Evolutionary conservation across 2,888 invertebrate genomes (phyloP).

Genomic region (Abrostola tripartita): DNA sequence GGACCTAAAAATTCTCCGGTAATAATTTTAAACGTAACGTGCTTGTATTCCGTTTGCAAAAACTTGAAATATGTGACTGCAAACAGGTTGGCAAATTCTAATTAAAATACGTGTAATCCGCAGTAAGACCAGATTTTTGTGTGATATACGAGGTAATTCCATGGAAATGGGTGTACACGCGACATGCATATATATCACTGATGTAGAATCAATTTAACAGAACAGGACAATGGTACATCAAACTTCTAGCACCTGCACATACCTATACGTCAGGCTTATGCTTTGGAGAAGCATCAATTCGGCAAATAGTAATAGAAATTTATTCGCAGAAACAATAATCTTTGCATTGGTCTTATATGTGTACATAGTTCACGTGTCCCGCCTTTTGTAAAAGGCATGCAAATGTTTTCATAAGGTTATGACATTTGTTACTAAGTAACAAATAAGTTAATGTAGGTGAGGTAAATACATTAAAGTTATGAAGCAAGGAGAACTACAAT

Average conservation of each 20-base stretch:
- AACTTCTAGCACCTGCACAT: slow-evolving; percentile 1
- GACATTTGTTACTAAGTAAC: too few species aligned
- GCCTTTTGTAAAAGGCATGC: too few species aligned
- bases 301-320: too few species aligned
- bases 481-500: too few species aligned
- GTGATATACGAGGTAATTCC: slow-evolving; percentile 29
- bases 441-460: too few species aligned
- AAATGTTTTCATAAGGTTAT: too few species aligned
- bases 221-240: slow-evolving; percentile 17
- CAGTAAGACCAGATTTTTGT: slow-evolving; percentile 25
- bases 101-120: slow-evolving; percentile 19
- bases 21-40: slow-evolving; percentile 1
- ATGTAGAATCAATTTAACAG: slow-evolving; percentile 41
- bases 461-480: too few species aligned
- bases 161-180: slow-evolving; percentile 37
- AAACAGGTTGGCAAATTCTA: slow-evolving; percentile 13
- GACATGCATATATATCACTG: slow-evolving; percentile 40
- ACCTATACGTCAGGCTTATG: too few species aligned
- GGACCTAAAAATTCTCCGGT: neutral
- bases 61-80: neutral
- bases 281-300: too few species aligned
- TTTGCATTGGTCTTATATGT: too few species aligned
- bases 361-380: too few species aligned
- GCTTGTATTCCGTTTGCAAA: neutral
- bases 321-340: too few species aligned